Percentiles rank a stretch among this genome's conserved stretches.
These are phyloP conservation scores for Bufo bufo DNA, from an alignment of 2,113 vertebrate genomes.

Conservation along the genomic window DNA sequence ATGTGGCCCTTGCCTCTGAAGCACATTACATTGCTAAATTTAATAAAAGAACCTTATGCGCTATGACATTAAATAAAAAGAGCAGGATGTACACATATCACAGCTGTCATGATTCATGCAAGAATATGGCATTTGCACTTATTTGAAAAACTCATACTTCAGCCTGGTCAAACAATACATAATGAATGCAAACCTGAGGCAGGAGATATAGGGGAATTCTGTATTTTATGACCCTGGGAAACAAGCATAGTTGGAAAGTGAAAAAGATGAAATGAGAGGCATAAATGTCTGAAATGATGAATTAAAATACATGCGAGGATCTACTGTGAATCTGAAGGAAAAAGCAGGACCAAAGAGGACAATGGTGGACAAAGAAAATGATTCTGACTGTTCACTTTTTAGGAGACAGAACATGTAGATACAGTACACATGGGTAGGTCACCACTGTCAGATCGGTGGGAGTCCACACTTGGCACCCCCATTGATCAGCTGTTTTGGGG, in stretches of 20 bases:
- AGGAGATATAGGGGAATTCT: background rate
- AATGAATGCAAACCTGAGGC: background rate
- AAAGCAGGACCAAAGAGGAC: background rate
- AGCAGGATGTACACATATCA: too few species aligned
- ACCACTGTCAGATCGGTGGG: too few species aligned
- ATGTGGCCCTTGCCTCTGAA: background rate
- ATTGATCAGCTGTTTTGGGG: too few species aligned
- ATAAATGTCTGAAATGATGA: too few species aligned
- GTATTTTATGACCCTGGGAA: background rate
- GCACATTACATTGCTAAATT: background rate
- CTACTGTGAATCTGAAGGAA: background rate
- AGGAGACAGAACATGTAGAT: too few species aligned
- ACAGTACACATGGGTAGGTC: too few species aligned
- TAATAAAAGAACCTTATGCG: background rate
- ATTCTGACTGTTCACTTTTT: too few species aligned
- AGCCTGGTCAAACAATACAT: background rate
- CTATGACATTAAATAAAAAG: background rate
- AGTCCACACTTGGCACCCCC: too few species aligned
- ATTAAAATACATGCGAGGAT: background rate
- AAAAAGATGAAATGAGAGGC: background rate
- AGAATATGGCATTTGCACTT: background rate
- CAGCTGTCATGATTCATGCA: too few species aligned
- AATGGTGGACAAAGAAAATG: background rate
- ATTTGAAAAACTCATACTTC: background rate
- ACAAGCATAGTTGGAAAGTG: background rate